Percentiles rank a stretch among this genome's conserved stretches.
Conservation (phyloP, 2,888 invertebrate species). For the Thumatha senex region DNA sequence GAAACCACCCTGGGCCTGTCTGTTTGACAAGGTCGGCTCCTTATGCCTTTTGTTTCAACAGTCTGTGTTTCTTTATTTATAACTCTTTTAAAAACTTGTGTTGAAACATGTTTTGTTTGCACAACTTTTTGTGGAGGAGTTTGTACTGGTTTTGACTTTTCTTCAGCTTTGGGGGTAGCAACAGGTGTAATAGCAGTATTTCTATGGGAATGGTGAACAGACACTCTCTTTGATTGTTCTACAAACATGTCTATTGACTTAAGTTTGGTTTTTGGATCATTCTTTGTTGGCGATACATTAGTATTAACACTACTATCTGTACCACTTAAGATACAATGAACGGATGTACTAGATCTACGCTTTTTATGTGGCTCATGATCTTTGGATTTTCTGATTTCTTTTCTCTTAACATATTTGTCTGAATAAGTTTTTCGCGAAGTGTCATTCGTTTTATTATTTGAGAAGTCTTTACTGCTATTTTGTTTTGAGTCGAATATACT, state of each 20-base stretch:
- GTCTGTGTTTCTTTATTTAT: conserved; percentile 59
- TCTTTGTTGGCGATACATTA: conserved; percentile 46
- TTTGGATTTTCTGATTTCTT: conserved; percentile 56
- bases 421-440: conserved; percentile 55
- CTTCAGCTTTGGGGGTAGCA: conserved; percentile 43
- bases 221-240: conserved; percentile 58
- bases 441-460: conserved; percentile 51
- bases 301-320: conserved; percentile 48
- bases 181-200: conserved; percentile 53
- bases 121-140: conserved; percentile 36
- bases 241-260: conserved; percentile 72
- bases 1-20: conserved; percentile 41
- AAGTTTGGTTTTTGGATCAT: conserved; percentile 60
- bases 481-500: conserved; percentile 53
- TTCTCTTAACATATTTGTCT: conserved; percentile 72
- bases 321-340: conserved; percentile 59
- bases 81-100: conserved; percentile 53
- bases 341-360: conserved; percentile 52
- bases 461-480: conserved; percentile 37
- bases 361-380: conserved; percentile 46
- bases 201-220: conserved; percentile 58
- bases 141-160: conserved; percentile 41
- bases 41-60: conserved; percentile 32
- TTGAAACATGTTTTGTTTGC: conserved; percentile 43
- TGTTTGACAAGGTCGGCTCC: conserved; percentile 53